A percentile compares a stretch with the other conserved stretches of the same genome.
These are phyloP conservation scores for Chrysochloris asiatica DNA, from an alignment of 2,113 vertebrate genomes.

Conservation along the genomic window DNA sequence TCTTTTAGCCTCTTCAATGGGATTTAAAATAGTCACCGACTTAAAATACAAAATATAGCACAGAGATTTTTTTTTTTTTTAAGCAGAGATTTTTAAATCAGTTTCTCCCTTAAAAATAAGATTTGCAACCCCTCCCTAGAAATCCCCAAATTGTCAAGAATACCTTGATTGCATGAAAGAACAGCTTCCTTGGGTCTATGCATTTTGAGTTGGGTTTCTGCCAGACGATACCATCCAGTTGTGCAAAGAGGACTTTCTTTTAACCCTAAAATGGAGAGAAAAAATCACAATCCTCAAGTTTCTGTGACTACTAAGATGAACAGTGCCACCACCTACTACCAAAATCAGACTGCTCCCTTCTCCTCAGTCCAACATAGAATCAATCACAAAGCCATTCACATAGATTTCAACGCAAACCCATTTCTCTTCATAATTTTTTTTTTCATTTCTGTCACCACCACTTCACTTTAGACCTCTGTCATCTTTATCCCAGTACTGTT, in stretches of 20 bases:
- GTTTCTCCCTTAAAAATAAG: constrained; percentile 11
- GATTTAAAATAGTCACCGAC: constrained; percentile 28
- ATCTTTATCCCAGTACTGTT: neutral
- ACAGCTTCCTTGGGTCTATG: constrained; percentile 87
- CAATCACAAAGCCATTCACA: neutral
- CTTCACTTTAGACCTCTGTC: neutral
- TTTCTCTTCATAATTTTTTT: neutral
- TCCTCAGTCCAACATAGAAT: too few relatives aligned
- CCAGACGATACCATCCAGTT: constrained; percentile 89
- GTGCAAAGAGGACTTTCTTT: constrained; percentile 84
- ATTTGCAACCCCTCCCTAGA: neutral
- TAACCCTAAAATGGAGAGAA: constrained; percentile 85
- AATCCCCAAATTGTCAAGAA: neutral
- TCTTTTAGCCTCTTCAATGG: neutral
- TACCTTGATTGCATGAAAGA: constrained; percentile 89
- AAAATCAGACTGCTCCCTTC: neutral
- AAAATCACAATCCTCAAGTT: constrained; percentile 31
- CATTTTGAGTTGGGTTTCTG: constrained; percentile 90
- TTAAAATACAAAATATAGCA: constrained; percentile 40
- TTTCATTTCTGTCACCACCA: neutral
- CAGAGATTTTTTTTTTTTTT: too few relatives aligned
- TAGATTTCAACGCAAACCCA: neutral
- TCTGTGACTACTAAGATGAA: neutral
- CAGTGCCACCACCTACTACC: neutral
- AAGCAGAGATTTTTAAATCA: too few relatives aligned